phyloP scores from a whole-genome alignment of 2,797 vertebrate species.

The Calcarius lapponicus region DNA sequence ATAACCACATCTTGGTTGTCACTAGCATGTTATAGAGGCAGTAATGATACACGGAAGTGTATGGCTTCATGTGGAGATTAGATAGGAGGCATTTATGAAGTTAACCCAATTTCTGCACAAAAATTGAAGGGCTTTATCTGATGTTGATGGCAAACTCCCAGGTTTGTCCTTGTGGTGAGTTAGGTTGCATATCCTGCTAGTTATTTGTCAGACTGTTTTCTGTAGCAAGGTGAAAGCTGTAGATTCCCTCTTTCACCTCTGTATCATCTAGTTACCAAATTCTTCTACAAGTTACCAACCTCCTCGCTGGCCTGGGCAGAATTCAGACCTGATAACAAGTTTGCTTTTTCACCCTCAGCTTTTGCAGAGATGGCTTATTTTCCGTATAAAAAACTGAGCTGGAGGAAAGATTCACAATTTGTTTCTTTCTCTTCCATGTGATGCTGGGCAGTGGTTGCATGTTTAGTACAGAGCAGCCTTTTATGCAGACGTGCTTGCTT shows the following conservation, averaged over 20 bases:
- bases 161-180: background rate
- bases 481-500: background rate
- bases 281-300: background rate
- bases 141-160: background rate
- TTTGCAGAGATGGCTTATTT: background rate
- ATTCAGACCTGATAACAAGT: background rate
- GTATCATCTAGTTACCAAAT: background rate
- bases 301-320: background rate
- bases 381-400: background rate
- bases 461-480: background rate
- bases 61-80: background rate
- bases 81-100: conserved; percentile 16
- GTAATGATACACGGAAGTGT: background rate
- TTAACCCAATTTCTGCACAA: conserved; percentile 15
- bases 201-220: background rate
- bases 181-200: background rate
- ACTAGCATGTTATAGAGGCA: background rate
- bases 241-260: background rate
- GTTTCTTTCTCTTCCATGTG: background rate
- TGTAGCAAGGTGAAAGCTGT: background rate
- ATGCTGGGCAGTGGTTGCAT: background rate
- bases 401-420: background rate
- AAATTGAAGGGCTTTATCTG: conserved; percentile 22
- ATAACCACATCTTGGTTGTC: conserved; percentile 2
- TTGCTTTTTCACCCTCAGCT: background rate